Base-by-base conservation (phyloP, 2,888 invertebrate species). In the Tethea ocularis region DNA sequence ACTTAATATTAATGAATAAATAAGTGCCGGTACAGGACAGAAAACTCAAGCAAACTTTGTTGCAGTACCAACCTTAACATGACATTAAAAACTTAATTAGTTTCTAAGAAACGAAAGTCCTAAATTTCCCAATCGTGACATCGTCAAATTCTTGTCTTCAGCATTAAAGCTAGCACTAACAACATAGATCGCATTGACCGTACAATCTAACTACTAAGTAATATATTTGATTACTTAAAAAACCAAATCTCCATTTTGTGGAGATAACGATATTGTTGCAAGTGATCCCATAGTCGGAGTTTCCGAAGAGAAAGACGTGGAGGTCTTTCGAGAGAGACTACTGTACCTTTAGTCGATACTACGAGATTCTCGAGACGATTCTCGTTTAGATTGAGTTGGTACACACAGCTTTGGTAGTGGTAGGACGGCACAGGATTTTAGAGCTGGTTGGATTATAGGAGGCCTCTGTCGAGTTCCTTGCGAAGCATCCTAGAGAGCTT, bases 401-500 rank as follows among this genome's bases (percentile, higher is more conserved):
- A 77, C 78, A 71, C 74, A 74, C 75, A 78, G 78, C 77, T 78
- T 81, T 78, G 78, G 75, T 77, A 66, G 67, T 57, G 41, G 20
- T 26, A 83, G 91, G 91, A 90, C 90, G 90, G 91, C 86, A 84
- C 81, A 80, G 33, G 61, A 63, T 64, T 66, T 64, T 68, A 58
- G 56, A 63, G 55, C 60, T 67, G 62, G 59, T 64, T 55, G 41
- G 73, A 80, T 91, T 92, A 93, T 80, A 93, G 90, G 56, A 91
- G 86, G 59, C 92, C 92, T 36, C 91, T 67, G 75, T 93, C 93
- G 1, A 93, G 80, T 71, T 91, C 92, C 69, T 91, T 91, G 63
- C 93, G 89, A 1, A 93, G 87, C 92, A 93, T 91, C 54, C 91
- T 80, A 56, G 92, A 76, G 0, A 93, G 78, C 62, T 91, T 89